A percentile compares a stretch with the other conserved stretches of the same genome.
Evolutionary conservation across 2,113 vertebrate species (phyloP).

Genomic region (Zeus faber): DNA sequence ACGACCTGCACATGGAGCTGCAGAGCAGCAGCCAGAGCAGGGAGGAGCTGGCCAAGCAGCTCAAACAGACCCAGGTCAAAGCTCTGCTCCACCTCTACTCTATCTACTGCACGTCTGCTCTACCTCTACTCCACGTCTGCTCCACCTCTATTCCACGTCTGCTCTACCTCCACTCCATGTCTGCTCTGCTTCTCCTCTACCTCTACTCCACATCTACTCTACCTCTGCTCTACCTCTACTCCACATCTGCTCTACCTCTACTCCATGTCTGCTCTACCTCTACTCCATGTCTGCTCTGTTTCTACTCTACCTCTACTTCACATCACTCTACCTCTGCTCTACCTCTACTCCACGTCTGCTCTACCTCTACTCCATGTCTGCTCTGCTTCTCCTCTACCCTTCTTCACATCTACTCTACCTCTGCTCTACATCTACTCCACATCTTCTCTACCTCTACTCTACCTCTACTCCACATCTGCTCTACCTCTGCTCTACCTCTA

Average conservation of each 20-base stretch:
- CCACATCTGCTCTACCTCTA: too few species aligned
- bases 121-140: not conserved
- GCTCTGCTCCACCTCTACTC: not conserved
- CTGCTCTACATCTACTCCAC: too few species aligned
- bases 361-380: not conserved
- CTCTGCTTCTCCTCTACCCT: not conserved
- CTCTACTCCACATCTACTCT: not conserved
- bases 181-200: too few species aligned
- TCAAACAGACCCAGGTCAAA: conserved; percentile 69
- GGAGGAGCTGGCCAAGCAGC: conserved; percentile 72
- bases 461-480: not conserved
- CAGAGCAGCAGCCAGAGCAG: conserved; percentile 62
- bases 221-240: not conserved
- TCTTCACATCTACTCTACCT: too few species aligned
- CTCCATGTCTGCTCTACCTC: not conserved
- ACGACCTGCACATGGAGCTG: conserved; percentile 75
- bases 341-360: not conserved
- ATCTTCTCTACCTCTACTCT: too few species aligned
- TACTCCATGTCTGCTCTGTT: too few species aligned
- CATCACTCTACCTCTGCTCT: too few species aligned
- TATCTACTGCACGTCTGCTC: not conserved
- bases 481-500: not conserved
- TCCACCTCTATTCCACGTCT: too few species aligned
- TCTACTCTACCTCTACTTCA: too few species aligned
- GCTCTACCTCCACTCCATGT: too few species aligned